Evolutionary conservation across 2,797 vertebrate species (phyloP), one percentile per base, ranked within the genome.

Genomic region (Sebastes paucispinis): DNA sequence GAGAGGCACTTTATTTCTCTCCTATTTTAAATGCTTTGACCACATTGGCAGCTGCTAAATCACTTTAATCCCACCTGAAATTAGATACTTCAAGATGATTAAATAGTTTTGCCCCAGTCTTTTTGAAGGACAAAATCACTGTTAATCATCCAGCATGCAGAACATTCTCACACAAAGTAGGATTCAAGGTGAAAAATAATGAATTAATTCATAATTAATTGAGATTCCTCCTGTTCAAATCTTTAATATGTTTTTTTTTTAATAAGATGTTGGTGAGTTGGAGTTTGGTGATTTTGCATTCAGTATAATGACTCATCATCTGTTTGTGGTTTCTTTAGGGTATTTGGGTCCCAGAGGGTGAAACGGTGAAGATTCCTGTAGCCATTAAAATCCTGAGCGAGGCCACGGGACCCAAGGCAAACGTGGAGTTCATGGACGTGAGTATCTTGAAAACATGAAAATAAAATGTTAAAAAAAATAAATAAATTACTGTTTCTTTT

Each of bases 401-500:
- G 86, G 97, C 97, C 66, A 99, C 98, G 0, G 98, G 98, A 87
- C 98, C 98, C 0, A 99, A 99, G 94, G 98, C 98, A 80, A 99
- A 99, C 1, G 98, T 98, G 86, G 98, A 99, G 90, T 99, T 99
- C 84, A 99, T 99, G 98, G 98, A 99, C 85, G 98, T 99, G 95
- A 99, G 98, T 99, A 87, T 86, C 63, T 69, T 64, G 2, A 27
- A 78, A 85, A 65, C 10, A 1, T 1, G 22, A 13, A 68, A 47
- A 27, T 27, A 3, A 54, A 20, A 13, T 4, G 13, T 7, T 22
- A 3, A 24, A 3, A 22, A 67, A 10, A 5, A 36, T 5, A 36
- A 59, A 20, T 29, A 18, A 32, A 31, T 69, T 10, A 27, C 6
- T 43, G 27, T 10, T 29, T 50, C 10, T 67, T 31, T 43, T 29